phyloP scores from a whole-genome alignment of 2,888 invertebrate genomes.

The Acrocera orbiculus region DNA sequence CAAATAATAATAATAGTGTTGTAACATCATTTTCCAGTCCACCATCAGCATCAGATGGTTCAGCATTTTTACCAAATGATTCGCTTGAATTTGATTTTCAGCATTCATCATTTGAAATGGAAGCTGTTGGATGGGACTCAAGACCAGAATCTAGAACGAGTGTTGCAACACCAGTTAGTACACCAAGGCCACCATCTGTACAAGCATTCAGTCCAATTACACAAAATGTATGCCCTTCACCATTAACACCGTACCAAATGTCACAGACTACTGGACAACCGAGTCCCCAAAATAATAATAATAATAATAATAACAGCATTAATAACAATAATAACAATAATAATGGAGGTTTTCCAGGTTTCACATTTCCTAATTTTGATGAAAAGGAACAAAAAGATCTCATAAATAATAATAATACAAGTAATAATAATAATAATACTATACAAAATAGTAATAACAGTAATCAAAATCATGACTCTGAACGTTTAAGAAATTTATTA shows the following conservation, averaged over 20 bases:
- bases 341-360: constrained; percentile 13
- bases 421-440: constrained; percentile 29
- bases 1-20: constrained; percentile 16
- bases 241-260: constrained; percentile 34
- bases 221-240: constrained; percentile 33
- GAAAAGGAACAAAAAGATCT: constrained; percentile 17
- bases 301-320: constrained; percentile 18
- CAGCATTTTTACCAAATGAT: constrained; percentile 37
- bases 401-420: constrained; percentile 25
- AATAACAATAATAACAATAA: constrained; percentile 15
- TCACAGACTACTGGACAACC: constrained; percentile 30
- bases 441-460: constrained; percentile 8
- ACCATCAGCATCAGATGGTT: constrained; percentile 33
- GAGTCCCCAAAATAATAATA: constrained; percentile 33
- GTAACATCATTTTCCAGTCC: constrained; percentile 29
- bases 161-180: constrained; percentile 40
- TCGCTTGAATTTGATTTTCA: constrained; percentile 45
- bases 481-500: constrained; percentile 34
- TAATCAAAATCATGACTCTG: constrained; percentile 25
- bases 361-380: constrained; percentile 16
- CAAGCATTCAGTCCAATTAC: constrained; percentile 36
- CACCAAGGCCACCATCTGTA: constrained; percentile 44
- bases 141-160: constrained; percentile 48
- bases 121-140: constrained; percentile 27
- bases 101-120: constrained; percentile 43